Evolutionary conservation across 2,888 invertebrate genomes (phyloP).

Genomic region (Pecten maximus): DNA sequence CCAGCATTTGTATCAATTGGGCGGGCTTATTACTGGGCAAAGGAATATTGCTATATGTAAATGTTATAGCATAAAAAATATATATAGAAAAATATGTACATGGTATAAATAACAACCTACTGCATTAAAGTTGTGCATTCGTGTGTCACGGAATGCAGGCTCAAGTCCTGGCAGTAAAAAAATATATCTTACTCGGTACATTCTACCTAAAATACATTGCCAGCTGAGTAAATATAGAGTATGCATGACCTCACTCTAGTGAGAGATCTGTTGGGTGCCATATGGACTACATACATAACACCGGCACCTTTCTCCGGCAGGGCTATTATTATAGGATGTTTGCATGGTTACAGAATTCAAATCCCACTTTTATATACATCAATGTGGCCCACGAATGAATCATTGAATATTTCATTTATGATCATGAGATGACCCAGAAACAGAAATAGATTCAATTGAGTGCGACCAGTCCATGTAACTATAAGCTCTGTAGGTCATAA

Average conservation of each 20-base stretch:
- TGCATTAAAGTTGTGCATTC: background rate
- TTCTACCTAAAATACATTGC: background rate
- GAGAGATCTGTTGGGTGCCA: background rate
- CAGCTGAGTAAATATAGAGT: background rate
- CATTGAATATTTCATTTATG: background rate
- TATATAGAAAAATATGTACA: too few species aligned
- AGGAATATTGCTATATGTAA: too few species aligned
- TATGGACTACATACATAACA: background rate
- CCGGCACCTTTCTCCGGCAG: background rate
- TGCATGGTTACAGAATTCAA: background rate
- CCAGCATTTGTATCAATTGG: too few species aligned
- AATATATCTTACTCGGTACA: background rate
- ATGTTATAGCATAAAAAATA: too few species aligned
- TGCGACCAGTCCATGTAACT: background rate
- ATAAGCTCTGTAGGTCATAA: background rate
- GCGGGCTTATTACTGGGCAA: too few species aligned
- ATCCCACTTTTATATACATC: background rate
- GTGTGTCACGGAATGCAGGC: background rate
- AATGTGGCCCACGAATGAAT: background rate
- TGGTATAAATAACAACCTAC: too few species aligned
- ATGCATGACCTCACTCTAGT: background rate
- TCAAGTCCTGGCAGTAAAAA: background rate
- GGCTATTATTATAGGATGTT: background rate
- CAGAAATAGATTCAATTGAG: conserved; percentile 6
- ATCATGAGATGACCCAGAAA: conserved; percentile 3